Base-by-base conservation (phyloP, 2,888 invertebrate species). In the Dromius quadrimaculatus region DNA sequence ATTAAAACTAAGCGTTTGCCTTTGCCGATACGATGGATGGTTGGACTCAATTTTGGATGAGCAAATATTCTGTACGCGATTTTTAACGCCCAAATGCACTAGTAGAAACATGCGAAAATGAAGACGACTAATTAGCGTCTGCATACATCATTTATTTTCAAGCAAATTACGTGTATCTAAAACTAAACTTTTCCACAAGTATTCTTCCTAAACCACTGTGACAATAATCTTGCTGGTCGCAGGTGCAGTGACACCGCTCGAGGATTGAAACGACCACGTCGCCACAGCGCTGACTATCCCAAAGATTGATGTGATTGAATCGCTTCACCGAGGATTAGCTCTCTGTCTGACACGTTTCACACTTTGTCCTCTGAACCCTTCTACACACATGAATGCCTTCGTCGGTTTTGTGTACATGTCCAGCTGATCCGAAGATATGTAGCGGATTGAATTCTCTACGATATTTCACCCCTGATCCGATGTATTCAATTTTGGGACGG, bases 1-100 rank as follows among this genome's bases (percentile, higher is more conserved):
- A 70, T 70, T 70, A 70, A 70, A 70, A 70, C 70, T 62, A 70
- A 70, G 50, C 70, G 43, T n/a, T n/a, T 28, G 45, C 70, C 68
- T 68, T 68, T 68, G 57, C 68, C 41, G 54, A 54, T 57, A 43
- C 23, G 61, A 32, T 22, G 54, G 61, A 15, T 22, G 54, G 41
- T 57, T 66, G 41, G 57, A 68, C 62, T 41, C 70, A 47, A 70
- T 70, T 69, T 70, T 38, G 62, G 36, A 32, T 47, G 62, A 32
- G 50, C 62, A 70, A 70, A 70, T 50, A 70, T 43, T 38, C 41
- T 38, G 41, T 57, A 47, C 50, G 5, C 61, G 36, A 61, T 36
- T 61, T 15, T 2, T 19, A 11, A 50, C 65, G 65, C 65, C 50
- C 65, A 65, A 65, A 15, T 65, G 65, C 47, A 34, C 50, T 22